Conservation (phyloP, 2,888 invertebrate species). For the Tetheella fluctuosa region DNA sequence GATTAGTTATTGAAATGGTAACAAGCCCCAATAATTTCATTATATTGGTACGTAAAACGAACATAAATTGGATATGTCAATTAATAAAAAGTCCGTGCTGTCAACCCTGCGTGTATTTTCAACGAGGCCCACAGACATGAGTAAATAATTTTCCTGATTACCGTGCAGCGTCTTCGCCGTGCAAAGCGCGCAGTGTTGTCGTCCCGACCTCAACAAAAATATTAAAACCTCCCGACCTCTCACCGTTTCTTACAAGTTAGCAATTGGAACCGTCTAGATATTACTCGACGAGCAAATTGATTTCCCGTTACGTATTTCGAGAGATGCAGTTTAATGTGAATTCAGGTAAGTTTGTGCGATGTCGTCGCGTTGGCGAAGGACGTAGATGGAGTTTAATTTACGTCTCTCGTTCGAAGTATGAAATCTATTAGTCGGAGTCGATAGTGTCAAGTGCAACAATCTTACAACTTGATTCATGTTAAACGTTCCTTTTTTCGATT, state of each 20-base stretch:
- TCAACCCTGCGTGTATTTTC: slow-evolving; percentile 61
- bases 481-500: neutral
- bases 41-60: too few species aligned
- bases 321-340: slow-evolving; percentile 50
- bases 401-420: slow-evolving; percentile 2
- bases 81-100: slow-evolving; percentile 11
- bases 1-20: too few species aligned
- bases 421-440: neutral
- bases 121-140: slow-evolving; percentile 72
- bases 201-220: slow-evolving; percentile 69
- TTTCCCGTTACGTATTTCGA: slow-evolving; percentile 65
- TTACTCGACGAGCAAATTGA: slow-evolving; percentile 67
- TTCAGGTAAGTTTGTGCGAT: slow-evolving; percentile 33
- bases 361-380: slow-evolving; percentile 17
- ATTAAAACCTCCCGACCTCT: slow-evolving; percentile 59
- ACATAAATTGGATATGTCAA: too few species aligned
- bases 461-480: slow-evolving; percentile 3
- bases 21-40: too few species aligned
- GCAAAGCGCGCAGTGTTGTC: slow-evolving; percentile 55
- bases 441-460: slow-evolving; percentile 12
- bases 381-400: slow-evolving; percentile 2
- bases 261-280: slow-evolving; percentile 54
- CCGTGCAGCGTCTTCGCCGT: slow-evolving; percentile 66
- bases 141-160: slow-evolving; percentile 84
- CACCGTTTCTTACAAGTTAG: slow-evolving; percentile 41